A percentile compares a stretch with the other conserved stretches of the same genome.
Conservation (phyloP, 1,140 invertebrate genomes). For the Drosophila bocqueti region DNA sequence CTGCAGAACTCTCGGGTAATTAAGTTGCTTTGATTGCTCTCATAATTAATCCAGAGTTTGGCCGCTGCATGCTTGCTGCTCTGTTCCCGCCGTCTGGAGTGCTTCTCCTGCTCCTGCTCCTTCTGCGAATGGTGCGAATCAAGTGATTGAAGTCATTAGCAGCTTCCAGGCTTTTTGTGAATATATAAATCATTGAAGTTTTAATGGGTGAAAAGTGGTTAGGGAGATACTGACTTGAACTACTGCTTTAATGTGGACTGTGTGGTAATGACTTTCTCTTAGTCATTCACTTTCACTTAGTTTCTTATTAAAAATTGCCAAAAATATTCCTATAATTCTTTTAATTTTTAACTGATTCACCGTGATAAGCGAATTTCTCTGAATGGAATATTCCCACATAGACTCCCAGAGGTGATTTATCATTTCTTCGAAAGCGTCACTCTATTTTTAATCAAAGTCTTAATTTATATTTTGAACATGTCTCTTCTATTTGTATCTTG, state of each 20-base stretch:
- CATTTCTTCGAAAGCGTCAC: background rate
- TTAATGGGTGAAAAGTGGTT: conserved; percentile 4
- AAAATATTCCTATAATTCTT: background rate
- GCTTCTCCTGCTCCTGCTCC: background rate
- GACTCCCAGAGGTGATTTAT: background rate
- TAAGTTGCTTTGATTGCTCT: conserved; percentile 48
- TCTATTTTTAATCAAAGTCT: conserved; percentile 4
- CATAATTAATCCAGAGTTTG: conserved; percentile 22
- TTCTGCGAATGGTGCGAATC: conserved; percentile 22
- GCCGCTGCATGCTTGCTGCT: conserved; percentile 29
- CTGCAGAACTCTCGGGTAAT: conserved; percentile 48
- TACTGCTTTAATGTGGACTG: background rate
- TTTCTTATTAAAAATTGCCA: background rate
- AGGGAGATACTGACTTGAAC: background rate
- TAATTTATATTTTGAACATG: background rate
- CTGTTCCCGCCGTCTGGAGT: background rate
- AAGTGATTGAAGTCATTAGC: conserved; percentile 46
- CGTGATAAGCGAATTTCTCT: background rate
- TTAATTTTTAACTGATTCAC: background rate
- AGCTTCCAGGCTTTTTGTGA: conserved; percentile 19
- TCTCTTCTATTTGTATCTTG: background rate
- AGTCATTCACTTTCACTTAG: background rate
- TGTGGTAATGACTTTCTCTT: background rate
- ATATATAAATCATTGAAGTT: conserved; percentile 43
- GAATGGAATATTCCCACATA: conserved; percentile 13